Evolutionary conservation across 2,888 invertebrate species (phyloP).

Genomic region (Thymelicus lineola): DNA sequence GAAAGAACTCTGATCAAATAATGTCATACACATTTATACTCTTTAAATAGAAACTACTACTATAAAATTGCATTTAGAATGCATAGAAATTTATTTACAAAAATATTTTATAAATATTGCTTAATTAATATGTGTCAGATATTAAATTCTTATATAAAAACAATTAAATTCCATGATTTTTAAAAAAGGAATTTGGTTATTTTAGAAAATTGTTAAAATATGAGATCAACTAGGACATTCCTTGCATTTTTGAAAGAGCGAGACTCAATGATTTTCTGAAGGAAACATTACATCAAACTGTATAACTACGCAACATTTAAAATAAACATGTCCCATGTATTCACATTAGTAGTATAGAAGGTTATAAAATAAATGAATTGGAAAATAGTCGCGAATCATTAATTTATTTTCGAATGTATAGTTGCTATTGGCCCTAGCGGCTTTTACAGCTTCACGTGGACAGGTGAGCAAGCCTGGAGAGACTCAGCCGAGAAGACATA

Average conservation of each 20-base stretch:
- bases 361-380: no score
- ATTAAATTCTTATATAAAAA: slow-evolving; percentile 16
- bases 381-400: no score
- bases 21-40: slow-evolving; percentile 22
- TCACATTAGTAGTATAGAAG: no score
- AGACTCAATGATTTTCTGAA: no score
- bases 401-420: no score
- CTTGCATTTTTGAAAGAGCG: background rate
- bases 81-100: slow-evolving; percentile 39
- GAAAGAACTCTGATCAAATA: slow-evolving; percentile 17
- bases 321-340: no score
- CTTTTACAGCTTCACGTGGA: no score
- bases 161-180: slow-evolving; percentile 1
- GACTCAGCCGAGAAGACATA: no score
- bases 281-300: no score
- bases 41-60: slow-evolving; percentile 25
- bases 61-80: slow-evolving; percentile 36
- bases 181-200: slow-evolving; percentile 10
- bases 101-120: slow-evolving; percentile 36
- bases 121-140: slow-evolving; percentile 23
- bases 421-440: no score
- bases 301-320: no score
- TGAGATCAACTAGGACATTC: slow-evolving; percentile 2
- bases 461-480: no score
- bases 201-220: background rate